Conservation (phyloP, 1,140 invertebrate species). For the Aphidius gifuensis region DNA sequence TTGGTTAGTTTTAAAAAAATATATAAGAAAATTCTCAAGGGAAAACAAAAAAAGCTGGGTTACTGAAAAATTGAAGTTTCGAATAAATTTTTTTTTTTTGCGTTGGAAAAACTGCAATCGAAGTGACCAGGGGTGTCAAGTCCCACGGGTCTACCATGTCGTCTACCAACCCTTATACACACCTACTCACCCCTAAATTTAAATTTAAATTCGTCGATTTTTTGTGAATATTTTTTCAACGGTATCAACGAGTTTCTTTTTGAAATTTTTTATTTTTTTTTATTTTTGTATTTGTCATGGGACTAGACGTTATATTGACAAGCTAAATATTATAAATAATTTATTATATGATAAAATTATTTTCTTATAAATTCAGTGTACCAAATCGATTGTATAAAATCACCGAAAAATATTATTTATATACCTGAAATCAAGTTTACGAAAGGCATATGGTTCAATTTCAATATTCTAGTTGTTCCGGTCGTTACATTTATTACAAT, state of each 20-base stretch:
- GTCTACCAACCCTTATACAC: slow-evolving; percentile 6
- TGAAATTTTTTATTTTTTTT: background rate
- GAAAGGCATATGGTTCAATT: no score
- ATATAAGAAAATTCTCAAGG: background rate
- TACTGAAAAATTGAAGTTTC: no score
- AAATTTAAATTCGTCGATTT: slow-evolving; percentile 46
- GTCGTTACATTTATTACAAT: no score
- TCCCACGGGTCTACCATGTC: slow-evolving; percentile 34
- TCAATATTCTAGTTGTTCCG: no score
- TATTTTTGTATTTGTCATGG: slow-evolving; percentile 14
- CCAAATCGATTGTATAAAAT: no score
- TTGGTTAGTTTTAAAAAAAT: background rate
- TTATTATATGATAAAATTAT: no score
- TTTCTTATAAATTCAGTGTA: no score
- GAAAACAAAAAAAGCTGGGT: no score
- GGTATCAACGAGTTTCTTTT: slow-evolving; percentile 29
- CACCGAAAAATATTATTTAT: no score
- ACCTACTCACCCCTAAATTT: slow-evolving; percentile 40
- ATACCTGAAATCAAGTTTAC: no score
- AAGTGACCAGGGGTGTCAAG: slow-evolving; percentile 45
- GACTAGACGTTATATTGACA: background rate
- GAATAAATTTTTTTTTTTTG: no score
- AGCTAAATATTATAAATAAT: no score
- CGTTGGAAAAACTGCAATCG: slow-evolving; percentile 46
- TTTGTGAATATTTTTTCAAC: slow-evolving; percentile 8